These are phyloP conservation scores for Brachirus orientalis DNA, from an alignment of 2,113 vertebrate species.

Conservation along the genomic window DNA sequence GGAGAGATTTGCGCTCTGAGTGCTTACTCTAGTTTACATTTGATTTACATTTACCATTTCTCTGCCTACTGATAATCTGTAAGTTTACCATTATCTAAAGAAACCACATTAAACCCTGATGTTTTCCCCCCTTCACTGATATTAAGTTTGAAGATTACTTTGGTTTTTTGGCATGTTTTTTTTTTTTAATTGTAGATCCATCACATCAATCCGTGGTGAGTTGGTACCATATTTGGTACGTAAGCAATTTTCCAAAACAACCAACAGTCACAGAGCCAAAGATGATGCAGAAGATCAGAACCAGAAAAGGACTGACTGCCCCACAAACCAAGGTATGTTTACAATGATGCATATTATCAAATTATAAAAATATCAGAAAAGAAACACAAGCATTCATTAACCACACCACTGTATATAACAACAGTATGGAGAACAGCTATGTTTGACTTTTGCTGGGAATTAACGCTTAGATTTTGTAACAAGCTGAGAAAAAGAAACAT, in stretches of 20 bases:
- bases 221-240: slow-evolving; percentile 93
- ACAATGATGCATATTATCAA: too few species aligned
- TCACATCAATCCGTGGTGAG: slow-evolving; percentile 94
- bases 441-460: too few species aligned
- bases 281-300: slow-evolving; percentile 86
- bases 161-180: not conserved
- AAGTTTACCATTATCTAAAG: not conserved
- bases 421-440: too few species aligned
- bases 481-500: too few species aligned
- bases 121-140: not conserved
- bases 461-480: too few species aligned
- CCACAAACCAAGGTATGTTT: slow-evolving; percentile 55
- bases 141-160: not conserved
- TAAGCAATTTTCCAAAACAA: slow-evolving; percentile 91
- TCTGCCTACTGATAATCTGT: not conserved
- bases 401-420: too few species aligned
- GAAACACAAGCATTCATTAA: too few species aligned
- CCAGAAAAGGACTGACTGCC: slow-evolving; percentile 84
- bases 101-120: not conserved
- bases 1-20: too few species aligned
- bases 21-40: too few species aligned
- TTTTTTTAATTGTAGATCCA: slow-evolving; percentile 80
- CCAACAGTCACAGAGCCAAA: slow-evolving; percentile 77
- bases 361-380: too few species aligned
- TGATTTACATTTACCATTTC: not conserved